Percentiles rank a stretch among this genome's conserved stretches.
Conservation (phyloP, 1,140 invertebrate genomes). For the Aphidius gifuensis region DNA sequence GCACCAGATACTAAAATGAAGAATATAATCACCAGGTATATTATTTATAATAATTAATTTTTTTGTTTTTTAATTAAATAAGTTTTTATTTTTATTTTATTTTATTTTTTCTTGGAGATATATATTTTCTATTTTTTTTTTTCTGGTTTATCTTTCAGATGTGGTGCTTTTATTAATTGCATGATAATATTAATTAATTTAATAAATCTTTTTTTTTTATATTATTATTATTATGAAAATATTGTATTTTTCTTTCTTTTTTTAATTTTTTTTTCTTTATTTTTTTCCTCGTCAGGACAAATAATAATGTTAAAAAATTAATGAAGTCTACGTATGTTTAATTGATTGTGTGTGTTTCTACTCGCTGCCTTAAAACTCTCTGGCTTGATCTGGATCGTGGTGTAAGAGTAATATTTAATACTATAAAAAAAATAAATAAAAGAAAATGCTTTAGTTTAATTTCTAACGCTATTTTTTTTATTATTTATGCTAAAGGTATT, state of each 20-base stretch:
- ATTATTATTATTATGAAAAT: too few species aligned
- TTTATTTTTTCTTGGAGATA: background rate
- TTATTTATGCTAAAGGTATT: background rate
- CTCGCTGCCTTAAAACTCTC: constrained; percentile 56
- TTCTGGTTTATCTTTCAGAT: too few species aligned
- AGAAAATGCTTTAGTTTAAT: background rate
- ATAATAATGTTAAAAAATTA: too few species aligned
- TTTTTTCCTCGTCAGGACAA: background rate
- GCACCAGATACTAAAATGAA: constrained; percentile 71
- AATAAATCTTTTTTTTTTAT: too few species aligned
- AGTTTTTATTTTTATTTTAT: background rate
- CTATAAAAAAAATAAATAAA: constrained; percentile 33
- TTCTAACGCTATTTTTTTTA: background rate
- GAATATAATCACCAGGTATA: constrained; percentile 73
- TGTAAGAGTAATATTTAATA: constrained; percentile 56
- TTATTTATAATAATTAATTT: constrained; percentile 31
- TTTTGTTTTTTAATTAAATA: constrained; percentile 13
- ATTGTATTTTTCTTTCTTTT: background rate
- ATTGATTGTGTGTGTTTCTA: constrained; percentile 56
- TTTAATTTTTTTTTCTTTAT: constrained; percentile 19
- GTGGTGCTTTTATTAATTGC: too few species aligned
- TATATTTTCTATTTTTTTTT: too few species aligned
- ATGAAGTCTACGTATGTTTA: constrained; percentile 39
- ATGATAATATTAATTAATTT: too few species aligned
- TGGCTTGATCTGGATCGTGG: constrained; percentile 57